Evolutionary conservation across 2,113 vertebrate genomes (phyloP).

Genomic region (Chrysemys picta): DNA sequence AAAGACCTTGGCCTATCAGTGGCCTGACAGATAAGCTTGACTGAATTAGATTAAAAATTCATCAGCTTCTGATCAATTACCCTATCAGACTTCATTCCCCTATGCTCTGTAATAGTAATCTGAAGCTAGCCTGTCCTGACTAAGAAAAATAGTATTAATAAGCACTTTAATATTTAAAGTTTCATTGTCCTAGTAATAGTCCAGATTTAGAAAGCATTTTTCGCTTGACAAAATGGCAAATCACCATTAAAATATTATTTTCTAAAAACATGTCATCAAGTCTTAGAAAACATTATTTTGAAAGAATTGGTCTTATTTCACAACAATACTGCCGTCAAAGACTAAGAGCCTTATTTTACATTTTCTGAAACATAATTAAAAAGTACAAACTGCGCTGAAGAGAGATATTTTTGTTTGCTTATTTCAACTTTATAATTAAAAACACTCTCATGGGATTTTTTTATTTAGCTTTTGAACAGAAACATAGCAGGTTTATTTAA

Average conservation of each 20-base stretch:
- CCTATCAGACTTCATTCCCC: constrained; percentile 27
- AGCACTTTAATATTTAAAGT: constrained; percentile 61
- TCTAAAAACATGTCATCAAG: not conserved
- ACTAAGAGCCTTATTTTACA: not conserved
- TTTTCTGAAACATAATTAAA: not conserved
- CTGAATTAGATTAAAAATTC: constrained; percentile 53
- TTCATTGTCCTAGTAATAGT: not conserved
- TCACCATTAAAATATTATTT: not conserved
- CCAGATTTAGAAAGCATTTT: not conserved
- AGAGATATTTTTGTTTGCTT: not conserved
- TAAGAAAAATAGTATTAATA: constrained; percentile 57
- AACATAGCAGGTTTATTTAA: not conserved
- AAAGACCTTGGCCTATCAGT: constrained; percentile 49
- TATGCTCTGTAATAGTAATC: constrained; percentile 32
- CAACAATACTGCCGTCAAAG: not conserved
- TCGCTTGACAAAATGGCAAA: not conserved
- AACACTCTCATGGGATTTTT: not conserved
- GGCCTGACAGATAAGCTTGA: constrained; percentile 42
- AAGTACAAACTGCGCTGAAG: not conserved
- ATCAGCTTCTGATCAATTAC: constrained; percentile 49
- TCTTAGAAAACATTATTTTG: not conserved
- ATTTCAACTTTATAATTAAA: not conserved
- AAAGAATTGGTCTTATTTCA: not conserved
- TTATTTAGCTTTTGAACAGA: not conserved
- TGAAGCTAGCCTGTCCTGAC: not conserved